Conservation (phyloP, 2,888 invertebrate species). For the Eristalinus aeneus region DNA sequence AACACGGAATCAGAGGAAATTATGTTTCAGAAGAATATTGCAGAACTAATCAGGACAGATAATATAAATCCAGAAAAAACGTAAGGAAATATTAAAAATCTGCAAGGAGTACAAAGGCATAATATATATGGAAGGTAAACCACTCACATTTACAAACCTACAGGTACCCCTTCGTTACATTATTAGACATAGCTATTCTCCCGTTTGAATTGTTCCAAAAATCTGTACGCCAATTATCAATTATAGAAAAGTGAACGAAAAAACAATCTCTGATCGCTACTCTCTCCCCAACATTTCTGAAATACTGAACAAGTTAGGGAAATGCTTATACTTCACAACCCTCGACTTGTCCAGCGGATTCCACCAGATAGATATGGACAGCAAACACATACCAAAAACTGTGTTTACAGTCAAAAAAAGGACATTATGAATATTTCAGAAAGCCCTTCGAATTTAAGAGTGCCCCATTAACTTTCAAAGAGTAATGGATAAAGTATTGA, state of each 20-base stretch:
- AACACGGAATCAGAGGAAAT: no score
- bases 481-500: background rate
- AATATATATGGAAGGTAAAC: conserved; percentile 1
- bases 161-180: background rate
- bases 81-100: background rate
- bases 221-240: no score
- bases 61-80: conserved; percentile 14
- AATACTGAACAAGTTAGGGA: background rate
- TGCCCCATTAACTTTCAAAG: background rate
- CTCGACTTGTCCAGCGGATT: background rate
- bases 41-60: background rate
- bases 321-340: background rate
- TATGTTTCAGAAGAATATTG: no score
- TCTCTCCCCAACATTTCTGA: no score
- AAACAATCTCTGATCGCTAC: background rate
- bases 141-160: background rate
- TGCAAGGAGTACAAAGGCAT: conserved; percentile 16
- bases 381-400: background rate
- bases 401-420: background rate
- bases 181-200: background rate
- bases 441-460: background rate
- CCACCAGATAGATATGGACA: background rate
- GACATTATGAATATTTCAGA: background rate
- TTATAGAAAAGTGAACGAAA: background rate
- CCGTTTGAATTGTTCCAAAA: background rate